A percentile compares a stretch with the other conserved stretches of the same genome.
phyloP scores from a whole-genome alignment of 2,113 vertebrate genomes.

The Mionectes macconnelli region DNA sequence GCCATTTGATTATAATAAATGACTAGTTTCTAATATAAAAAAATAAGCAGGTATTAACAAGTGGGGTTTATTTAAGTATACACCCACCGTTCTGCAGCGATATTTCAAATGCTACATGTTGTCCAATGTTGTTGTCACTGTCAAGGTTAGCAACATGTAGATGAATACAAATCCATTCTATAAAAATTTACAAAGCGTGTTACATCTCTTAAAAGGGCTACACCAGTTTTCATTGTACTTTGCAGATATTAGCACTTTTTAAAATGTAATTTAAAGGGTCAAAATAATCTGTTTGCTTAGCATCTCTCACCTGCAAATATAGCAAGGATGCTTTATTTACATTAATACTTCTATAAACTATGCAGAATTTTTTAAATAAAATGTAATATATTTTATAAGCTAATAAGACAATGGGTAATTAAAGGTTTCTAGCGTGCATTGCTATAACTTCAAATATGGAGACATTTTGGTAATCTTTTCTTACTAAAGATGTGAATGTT shows the following conservation, averaged over 20 bases:
- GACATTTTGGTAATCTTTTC: slow-evolving; percentile 83
- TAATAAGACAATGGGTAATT: slow-evolving; percentile 85
- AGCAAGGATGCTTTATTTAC: slow-evolving; percentile 76
- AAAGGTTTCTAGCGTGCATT: slow-evolving; percentile 88
- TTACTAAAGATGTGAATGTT: slow-evolving; percentile 85
- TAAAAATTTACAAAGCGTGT: slow-evolving; percentile 58
- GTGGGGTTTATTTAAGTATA: slow-evolving; percentile 11
- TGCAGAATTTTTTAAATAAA: slow-evolving; percentile 78
- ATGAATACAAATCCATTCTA: slow-evolving; percentile 45
- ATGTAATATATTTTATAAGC: slow-evolving; percentile 86
- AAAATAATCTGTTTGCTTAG: slow-evolving; percentile 76
- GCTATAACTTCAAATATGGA: slow-evolving; percentile 76
- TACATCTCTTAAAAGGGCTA: slow-evolving; percentile 65
- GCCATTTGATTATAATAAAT: not conserved
- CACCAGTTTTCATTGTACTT: slow-evolving; percentile 62
- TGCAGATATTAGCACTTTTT: slow-evolving; percentile 73
- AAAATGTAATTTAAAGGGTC: slow-evolving; percentile 69
- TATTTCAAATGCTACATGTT: not conserved
- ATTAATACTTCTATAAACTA: slow-evolving; percentile 79
- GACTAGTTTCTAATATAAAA: slow-evolving; percentile 2
- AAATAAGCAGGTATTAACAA: not conserved
- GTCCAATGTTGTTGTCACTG: slow-evolving; percentile 25
- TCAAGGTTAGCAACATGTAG: slow-evolving; percentile 49
- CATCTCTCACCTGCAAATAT: slow-evolving; percentile 72
- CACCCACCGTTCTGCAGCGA: not conserved